Conservation (phyloP, 2,113 vertebrate genomes). For the Callipepla squamata region DNA sequence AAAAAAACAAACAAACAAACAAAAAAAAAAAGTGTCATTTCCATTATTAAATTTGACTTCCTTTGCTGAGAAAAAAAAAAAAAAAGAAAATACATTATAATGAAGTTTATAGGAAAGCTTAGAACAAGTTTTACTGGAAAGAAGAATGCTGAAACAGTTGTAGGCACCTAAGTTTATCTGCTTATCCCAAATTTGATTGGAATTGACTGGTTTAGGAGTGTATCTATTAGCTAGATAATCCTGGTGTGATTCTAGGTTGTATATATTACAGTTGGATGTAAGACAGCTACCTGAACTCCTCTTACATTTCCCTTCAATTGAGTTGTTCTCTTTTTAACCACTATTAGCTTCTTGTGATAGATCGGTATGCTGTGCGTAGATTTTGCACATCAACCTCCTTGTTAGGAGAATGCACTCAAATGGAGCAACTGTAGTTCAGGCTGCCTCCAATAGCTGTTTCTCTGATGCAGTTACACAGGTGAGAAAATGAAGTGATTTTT, state of each 20-base stretch:
- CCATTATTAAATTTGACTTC: neutral
- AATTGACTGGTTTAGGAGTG: neutral
- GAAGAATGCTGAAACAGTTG: neutral
- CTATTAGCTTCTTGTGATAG: neutral
- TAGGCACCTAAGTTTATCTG: neutral
- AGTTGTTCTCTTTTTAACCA: neutral
- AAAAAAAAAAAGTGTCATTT: neutral
- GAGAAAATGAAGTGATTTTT: neutral
- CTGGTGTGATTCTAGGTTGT: neutral
- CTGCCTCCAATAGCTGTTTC: neutral
- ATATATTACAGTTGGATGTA: neutral
- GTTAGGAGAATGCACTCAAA: rapidly evolving
- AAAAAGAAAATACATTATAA: neutral
- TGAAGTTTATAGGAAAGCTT: neutral
- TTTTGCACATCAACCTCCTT: neutral
- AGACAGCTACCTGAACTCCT: neutral
- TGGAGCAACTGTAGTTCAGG: neutral
- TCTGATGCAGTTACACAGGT: neutral
- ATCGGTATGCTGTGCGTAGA: neutral
- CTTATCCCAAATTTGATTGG: neutral
- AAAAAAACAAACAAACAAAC: neutral
- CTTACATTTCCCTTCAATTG: neutral
- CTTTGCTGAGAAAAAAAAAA: neutral
- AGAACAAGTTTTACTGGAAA: neutral
- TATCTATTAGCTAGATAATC: neutral